Percentiles rank a stretch among this genome's conserved stretches.
phyloP scores from a whole-genome alignment of 2,113 vertebrate genomes.

The Caretta caretta region DNA sequence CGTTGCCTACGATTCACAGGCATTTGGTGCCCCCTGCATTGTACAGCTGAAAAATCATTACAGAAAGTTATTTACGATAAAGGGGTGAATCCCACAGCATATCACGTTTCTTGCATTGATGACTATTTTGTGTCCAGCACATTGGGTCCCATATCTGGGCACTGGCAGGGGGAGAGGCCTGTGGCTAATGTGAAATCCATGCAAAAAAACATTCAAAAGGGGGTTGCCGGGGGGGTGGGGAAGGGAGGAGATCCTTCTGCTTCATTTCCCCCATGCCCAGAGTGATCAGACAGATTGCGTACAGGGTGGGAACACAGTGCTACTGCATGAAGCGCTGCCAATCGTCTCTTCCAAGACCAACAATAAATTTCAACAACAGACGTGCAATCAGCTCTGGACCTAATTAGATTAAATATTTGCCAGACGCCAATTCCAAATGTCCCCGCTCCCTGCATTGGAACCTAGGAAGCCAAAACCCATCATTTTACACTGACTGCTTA shows the following conservation, averaged over 20 bases:
- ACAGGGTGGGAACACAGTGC: background rate
- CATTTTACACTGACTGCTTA: background rate
- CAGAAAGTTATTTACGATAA: no score
- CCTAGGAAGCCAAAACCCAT: background rate
- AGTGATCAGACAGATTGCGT: background rate
- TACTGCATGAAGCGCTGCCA: background rate
- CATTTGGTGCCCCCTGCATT: no score
- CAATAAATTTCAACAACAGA: slow-evolving; percentile 40
- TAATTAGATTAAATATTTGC: slow-evolving; percentile 59
- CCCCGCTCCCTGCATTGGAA: background rate
- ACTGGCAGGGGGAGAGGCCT: background rate
- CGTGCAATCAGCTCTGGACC: slow-evolving; percentile 27
- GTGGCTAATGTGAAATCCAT: background rate
- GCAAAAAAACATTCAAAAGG: background rate
- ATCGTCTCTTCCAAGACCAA: background rate
- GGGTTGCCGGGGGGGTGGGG: no score
- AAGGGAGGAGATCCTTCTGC: background rate
- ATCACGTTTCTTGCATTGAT: no score
- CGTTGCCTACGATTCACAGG: no score
- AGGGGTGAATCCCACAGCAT: no score
- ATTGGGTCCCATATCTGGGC: background rate
- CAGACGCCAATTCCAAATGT: slow-evolving; percentile 20
- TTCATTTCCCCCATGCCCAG: slow-evolving; percentile 18
- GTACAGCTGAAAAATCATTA: no score
- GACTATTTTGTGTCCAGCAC: no score